phyloP scores from a whole-genome alignment of 2,797 vertebrate species.

The Propithecus deckenii region DNA sequence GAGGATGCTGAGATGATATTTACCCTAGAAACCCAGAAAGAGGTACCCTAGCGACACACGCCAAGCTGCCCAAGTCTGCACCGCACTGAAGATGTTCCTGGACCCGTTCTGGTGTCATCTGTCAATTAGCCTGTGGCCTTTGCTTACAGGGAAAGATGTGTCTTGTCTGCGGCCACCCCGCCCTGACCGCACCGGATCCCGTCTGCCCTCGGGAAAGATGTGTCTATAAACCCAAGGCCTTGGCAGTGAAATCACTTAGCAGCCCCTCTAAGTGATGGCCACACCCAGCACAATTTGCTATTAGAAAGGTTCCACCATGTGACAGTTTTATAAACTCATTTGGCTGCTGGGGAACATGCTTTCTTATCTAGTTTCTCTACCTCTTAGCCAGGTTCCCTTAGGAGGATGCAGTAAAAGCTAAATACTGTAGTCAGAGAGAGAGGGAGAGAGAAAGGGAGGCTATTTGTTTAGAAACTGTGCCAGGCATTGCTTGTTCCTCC shows the following conservation, averaged over 20 bases:
- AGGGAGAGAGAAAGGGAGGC: too few relatives aligned
- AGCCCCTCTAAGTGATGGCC: neutral
- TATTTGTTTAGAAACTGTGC: neutral
- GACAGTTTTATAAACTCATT: neutral
- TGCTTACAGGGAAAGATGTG: neutral
- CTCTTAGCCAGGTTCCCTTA: neutral
- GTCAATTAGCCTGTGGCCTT: neutral
- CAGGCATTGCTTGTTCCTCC: neutral
- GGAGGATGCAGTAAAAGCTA: neutral
- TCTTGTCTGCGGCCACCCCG: neutral
- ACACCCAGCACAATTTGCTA: neutral
- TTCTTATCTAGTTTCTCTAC: neutral
- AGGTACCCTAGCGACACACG: neutral
- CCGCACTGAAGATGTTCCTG: neutral
- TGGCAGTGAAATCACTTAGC: neutral
- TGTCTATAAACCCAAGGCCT: neutral
- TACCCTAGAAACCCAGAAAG: conserved; percentile 64
- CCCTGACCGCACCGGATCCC: too few relatives aligned
- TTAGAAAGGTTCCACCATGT: neutral
- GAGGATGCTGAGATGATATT: neutral
- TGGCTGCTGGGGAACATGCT: neutral
- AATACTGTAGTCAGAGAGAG: neutral
- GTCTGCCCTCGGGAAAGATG: neutral
- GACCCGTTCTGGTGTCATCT: neutral
- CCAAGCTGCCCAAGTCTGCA: neutral